Evolutionary conservation across 2,113 vertebrate species (phyloP), one percentile per base, ranked within the genome.

Genomic region (Oncorhynchus nerka): DNA sequence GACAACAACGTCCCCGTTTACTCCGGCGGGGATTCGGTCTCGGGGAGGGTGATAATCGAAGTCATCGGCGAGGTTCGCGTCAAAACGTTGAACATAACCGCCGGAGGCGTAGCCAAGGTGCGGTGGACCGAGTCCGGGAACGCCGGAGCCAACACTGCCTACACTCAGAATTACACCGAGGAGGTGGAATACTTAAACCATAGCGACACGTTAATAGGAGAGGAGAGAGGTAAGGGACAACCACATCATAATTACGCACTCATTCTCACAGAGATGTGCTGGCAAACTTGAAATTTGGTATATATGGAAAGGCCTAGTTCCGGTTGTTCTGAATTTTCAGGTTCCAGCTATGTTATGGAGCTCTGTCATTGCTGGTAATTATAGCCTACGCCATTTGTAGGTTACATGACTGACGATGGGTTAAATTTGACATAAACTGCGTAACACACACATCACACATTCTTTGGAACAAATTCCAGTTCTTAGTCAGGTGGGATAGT

Each of bases 61-160:
- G 97, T 98, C n/a, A 96, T 95, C 15, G 97, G 97, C 75, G 97
- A 98, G 82, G 96, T 99, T 57, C 91, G 96, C 69, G 97, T 97
- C 19, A 95, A 93, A 90, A 96, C 96, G 0, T 94, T 99, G 62
- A 95, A 95, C 89, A 95, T 99, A 28, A 93, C 94, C 69, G 96
- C 97, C 0, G 93, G 94, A 80, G 97, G 97, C 76, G 94, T 98
- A 79, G 97, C 97, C 3, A 99, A 99, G 92, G 97, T 99, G 79
- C 96, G 97, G 13, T 99, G 97, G 97, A 99, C 97, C 1, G 97
- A 99, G 85, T 99, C 97, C 16, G 86, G 97, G 79, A 99, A 99
- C 85, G 96, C 97, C 81, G 97, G 97, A 61, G 98, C 97, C 86
- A 99, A 98, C 91, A 99, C 97, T 88, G 97, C 97, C 88, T 99